Conservation (phyloP, 2,888 invertebrate species). For the Celastrina argiolus region DNA sequence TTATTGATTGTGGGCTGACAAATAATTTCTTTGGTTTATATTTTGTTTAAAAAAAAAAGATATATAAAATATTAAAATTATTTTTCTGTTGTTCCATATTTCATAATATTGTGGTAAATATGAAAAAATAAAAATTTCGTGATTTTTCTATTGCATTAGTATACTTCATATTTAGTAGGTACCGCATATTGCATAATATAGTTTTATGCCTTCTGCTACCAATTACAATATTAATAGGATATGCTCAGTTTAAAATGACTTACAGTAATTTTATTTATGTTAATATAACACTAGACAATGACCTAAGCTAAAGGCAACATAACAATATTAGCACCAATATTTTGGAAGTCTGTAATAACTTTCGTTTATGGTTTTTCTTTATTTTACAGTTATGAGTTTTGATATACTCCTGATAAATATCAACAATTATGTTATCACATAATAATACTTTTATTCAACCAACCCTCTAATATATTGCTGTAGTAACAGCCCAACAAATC, state of each 20-base stretch:
- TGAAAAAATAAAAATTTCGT: neutral
- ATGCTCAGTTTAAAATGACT: constrained; percentile 17
- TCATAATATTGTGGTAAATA: constrained; percentile 1
- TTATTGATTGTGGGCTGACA: constrained; percentile 30
- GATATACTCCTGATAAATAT: neutral
- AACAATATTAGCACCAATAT: constrained; percentile 29
- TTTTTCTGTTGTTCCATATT: neutral
- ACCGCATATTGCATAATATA: neutral
- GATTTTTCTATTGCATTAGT: neutral
- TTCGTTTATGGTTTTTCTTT: neutral
- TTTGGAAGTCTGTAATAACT: neutral
- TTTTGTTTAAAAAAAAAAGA: neutral
- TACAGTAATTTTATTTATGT: neutral
- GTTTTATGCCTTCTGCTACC: neutral
- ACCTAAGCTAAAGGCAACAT: constrained; percentile 28
- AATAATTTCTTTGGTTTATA: neutral
- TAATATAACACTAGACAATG: constrained; percentile 14
- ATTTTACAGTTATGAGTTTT: neutral
- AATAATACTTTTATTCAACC: neutral
- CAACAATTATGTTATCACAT: constrained; percentile 8
- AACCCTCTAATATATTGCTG: neutral
- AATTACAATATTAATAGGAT: constrained; percentile 6
- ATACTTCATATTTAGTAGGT: constrained; percentile 9
- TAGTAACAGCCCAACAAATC: constrained; percentile 7
- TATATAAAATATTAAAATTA: constrained; percentile 8